phyloP scores from a whole-genome alignment of 2,888 invertebrate species.

The Dioctria linearis region DNA sequence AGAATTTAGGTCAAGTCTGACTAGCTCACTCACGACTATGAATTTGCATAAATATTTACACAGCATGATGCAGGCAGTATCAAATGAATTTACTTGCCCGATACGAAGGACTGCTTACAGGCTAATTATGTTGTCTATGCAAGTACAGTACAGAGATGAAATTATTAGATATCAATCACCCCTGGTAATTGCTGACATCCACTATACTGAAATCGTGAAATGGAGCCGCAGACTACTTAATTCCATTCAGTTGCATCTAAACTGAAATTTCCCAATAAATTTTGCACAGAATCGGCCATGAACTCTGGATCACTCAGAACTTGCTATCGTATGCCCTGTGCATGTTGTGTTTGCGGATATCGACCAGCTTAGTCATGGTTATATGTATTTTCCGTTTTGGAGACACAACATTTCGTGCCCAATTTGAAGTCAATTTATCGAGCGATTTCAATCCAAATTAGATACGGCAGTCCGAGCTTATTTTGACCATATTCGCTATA shows the following conservation, averaged over 20 bases:
- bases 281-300: not conserved
- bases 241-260: not conserved
- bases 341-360: constrained; percentile 14
- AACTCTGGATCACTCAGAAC: not conserved
- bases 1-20: constrained; percentile 27
- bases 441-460: constrained; percentile 32
- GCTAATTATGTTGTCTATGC: constrained; percentile 6
- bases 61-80: constrained; percentile 2
- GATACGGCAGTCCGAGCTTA: constrained; percentile 5
- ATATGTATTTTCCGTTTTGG: constrained; percentile 25
- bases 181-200: not conserved
- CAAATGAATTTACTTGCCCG: constrained; percentile 11
- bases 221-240: not conserved
- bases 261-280: constrained; percentile 4
- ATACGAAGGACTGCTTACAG: constrained; percentile 12
- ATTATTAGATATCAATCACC: constrained; percentile 30
- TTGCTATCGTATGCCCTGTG: not conserved
- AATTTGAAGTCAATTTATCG: constrained; percentile 42
- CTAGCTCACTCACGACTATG: not conserved
- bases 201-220: not conserved
- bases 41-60: constrained; percentile 32
- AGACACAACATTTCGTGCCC: constrained; percentile 44
- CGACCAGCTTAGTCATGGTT: not conserved
- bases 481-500: not conserved
- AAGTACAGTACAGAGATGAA: constrained; percentile 1